Percentiles rank a stretch among this genome's conserved stretches.
These are phyloP conservation scores for Urocolius indicus DNA, from an alignment of 2,113 vertebrate genomes.

Conservation along the genomic window DNA sequence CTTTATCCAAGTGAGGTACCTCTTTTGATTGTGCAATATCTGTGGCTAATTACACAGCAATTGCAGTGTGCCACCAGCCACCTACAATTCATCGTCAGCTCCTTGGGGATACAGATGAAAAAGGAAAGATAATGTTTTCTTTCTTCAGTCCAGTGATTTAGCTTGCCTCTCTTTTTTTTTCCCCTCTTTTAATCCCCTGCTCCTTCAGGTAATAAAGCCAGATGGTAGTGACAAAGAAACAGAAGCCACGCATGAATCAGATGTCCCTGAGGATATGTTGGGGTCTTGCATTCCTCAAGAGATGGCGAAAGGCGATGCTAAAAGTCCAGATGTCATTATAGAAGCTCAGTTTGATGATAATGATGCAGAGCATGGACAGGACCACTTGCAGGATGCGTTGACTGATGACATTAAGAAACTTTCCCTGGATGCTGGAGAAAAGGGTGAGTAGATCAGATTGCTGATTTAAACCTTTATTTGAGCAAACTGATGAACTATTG, in stretches of 20 bases:
- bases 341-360: slow-evolving; percentile 82
- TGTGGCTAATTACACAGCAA: slow-evolving; percentile 1
- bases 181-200: background rate
- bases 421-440: slow-evolving; percentile 45
- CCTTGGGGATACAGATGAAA: slow-evolving; percentile 36
- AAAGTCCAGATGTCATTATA: slow-evolving; percentile 77
- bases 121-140: slow-evolving; percentile 39
- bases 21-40: slow-evolving; percentile 17
- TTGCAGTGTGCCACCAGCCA: slow-evolving; percentile 18
- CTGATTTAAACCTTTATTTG: background rate
- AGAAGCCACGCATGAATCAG: slow-evolving; percentile 78
- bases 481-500: background rate
- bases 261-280: slow-evolving; percentile 16
- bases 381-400: background rate
- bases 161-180: slow-evolving; percentile 1
- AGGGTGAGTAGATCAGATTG: slow-evolving; percentile 70
- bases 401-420: slow-evolving; percentile 59
- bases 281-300: slow-evolving; percentile 19
- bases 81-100: slow-evolving; percentile 33
- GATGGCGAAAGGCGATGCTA: background rate
- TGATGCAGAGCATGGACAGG: slow-evolving; percentile 68
- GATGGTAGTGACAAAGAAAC: slow-evolving; percentile 80
- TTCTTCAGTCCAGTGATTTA: slow-evolving; percentile 27
- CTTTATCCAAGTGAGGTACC: slow-evolving; percentile 30
- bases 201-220: slow-evolving; percentile 84